Evolutionary conservation across 1,140 invertebrate genomes (phyloP).

Genomic region (Temnothorax longispinosus): DNA sequence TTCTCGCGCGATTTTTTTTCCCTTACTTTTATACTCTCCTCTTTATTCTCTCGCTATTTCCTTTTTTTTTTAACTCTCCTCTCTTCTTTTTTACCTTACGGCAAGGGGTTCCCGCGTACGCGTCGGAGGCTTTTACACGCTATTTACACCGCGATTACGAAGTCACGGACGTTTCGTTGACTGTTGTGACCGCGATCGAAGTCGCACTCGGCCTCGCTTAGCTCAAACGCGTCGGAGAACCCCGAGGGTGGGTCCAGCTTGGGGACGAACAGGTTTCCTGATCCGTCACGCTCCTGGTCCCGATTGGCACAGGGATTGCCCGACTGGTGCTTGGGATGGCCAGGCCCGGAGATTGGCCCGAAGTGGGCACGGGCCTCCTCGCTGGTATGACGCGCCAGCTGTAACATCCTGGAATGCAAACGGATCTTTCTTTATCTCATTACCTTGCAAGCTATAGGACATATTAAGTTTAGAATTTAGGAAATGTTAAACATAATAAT

Average conservation of each 20-base stretch:
- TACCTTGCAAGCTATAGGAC: background rate
- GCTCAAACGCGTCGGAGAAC: conserved; percentile 87
- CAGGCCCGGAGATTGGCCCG: conserved; percentile 83
- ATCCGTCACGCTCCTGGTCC: conserved; percentile 85
- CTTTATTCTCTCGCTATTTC: background rate
- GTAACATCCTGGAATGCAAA: conserved; percentile 81
- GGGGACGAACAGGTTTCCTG: conserved; percentile 87
- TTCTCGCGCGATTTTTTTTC: conserved; percentile 19
- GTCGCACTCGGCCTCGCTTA: conserved; percentile 86
- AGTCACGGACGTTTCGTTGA: conserved; percentile 84
- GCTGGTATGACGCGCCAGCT: conserved; percentile 85
- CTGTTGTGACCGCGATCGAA: conserved; percentile 79
- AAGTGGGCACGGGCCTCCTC: conserved; percentile 85
- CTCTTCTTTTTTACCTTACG: conserved; percentile 35
- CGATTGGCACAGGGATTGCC: conserved; percentile 80
- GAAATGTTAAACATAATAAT: no score
- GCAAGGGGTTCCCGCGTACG: conserved; percentile 20
- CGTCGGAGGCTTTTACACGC: conserved; percentile 61
- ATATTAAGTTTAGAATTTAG: background rate
- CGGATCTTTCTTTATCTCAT: background rate
- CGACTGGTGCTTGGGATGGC: conserved; percentile 85
- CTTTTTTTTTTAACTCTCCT: conserved; percentile 14
- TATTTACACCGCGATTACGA: conserved; percentile 86
- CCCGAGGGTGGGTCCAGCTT: conserved; percentile 87
- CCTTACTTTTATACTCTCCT: background rate